Evolutionary conservation across 2,113 vertebrate genomes (phyloP).

Genomic region (Rhinolophus sinicus): DNA sequence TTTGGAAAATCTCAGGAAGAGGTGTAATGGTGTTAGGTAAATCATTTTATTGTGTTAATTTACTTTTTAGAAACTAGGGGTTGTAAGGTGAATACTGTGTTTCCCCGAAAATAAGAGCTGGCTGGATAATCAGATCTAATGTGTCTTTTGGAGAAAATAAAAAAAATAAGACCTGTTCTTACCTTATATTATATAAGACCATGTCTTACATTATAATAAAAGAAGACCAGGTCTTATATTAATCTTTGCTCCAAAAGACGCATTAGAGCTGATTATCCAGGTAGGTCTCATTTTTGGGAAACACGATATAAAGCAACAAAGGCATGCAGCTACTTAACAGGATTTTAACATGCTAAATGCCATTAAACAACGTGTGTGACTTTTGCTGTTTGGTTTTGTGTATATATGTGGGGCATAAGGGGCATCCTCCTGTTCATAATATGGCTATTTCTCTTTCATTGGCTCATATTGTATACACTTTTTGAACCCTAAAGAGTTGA

Average conservation of each 20-base stretch:
- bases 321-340: not conserved
- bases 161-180: no score
- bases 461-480: not conserved
- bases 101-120: no score
- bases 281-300: no score
- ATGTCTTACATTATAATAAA: no score
- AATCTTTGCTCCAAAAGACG: no score
- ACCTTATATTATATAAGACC: no score
- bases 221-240: no score
- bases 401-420: fast-evolving
- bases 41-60: slow-evolving; percentile 5
- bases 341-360: not conserved
- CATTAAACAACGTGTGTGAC: not conserved
- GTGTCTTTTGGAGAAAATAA: no score
- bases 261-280: no score
- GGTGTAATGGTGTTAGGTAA: not conserved
- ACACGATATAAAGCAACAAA: not conserved
- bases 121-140: no score
- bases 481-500: not conserved
- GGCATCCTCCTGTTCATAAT: fast-evolving
- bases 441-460: not conserved
- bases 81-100: not conserved
- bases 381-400: not conserved
- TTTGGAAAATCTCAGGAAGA: not conserved
- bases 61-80: not conserved